A percentile compares a stretch with the other conserved stretches of the same genome.
Conservation (phyloP, 2,113 vertebrate species). For the Cyanoramphus novaezelandiae region DNA sequence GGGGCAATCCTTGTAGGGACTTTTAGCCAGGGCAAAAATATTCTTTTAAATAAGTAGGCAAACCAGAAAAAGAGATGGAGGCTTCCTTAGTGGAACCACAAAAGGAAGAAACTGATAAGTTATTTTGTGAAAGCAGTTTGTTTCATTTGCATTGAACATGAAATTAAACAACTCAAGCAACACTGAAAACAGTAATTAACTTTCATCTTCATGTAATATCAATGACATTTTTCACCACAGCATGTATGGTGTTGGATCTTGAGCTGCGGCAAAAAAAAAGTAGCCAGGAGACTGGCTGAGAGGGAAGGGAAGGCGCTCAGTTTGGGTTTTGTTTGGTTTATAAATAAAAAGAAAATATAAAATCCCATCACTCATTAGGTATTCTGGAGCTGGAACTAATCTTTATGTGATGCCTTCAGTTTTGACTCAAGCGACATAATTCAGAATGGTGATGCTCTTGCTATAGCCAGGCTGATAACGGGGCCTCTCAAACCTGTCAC, state of each 20-base stretch:
- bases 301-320: not conserved
- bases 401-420: not conserved
- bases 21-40: not conserved
- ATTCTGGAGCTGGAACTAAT: not conserved
- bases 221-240: slow-evolving; percentile 10
- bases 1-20: not conserved
- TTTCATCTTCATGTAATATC: not conserved
- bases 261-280: not conserved
- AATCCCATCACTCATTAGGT: not conserved
- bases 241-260: not conserved
- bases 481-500: not conserved
- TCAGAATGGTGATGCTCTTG: not conserved
- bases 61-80: not conserved
- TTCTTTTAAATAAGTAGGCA: not conserved
- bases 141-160: not conserved
- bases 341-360: not conserved
- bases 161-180: slow-evolving; percentile 22
- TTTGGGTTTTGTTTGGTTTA: not conserved
- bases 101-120: not conserved
- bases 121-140: slow-evolving; percentile 17
- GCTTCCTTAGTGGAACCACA: not conserved
- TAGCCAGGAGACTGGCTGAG: not conserved
- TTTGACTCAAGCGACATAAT: not conserved
- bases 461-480: not conserved
- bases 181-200: slow-evolving; percentile 27